Percentiles rank a stretch among this genome's conserved stretches.
Evolutionary conservation across 2,113 vertebrate genomes (phyloP).

Genomic region (Benthochromis sp.): DNA sequence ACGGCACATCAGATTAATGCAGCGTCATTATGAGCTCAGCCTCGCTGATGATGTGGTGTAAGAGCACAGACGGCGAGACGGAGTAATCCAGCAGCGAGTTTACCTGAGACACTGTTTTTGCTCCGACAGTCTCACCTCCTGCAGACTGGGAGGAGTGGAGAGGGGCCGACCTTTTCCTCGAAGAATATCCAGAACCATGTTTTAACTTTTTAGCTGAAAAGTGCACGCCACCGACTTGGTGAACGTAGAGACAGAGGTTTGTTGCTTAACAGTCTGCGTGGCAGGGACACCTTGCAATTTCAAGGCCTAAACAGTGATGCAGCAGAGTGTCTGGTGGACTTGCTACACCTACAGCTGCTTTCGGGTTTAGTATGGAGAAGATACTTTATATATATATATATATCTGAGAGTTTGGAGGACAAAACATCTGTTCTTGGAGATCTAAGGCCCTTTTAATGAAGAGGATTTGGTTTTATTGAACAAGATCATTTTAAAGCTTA

Average conservation of each 20-base stretch:
- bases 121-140: neutral
- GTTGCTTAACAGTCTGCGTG: neutral
- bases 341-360: neutral
- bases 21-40: conserved; percentile 28
- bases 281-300: neutral
- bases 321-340: neutral
- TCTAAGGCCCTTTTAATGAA: neutral
- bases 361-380: neutral
- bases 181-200: neutral
- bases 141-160: neutral
- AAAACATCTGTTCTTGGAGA: neutral
- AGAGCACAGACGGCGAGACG: conserved; percentile 17
- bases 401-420: neutral
- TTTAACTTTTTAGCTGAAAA: neutral
- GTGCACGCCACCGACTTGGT: neutral
- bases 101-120: neutral
- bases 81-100: neutral
- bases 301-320: neutral
- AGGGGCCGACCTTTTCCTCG: no score
- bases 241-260: neutral
- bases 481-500: neutral
- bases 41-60: neutral
- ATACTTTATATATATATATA: neutral
- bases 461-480: neutral
- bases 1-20: neutral